A percentile compares a stretch with the other conserved stretches of the same genome.
These are phyloP conservation scores for Tenodera sinensis DNA, from an alignment of 2,888 invertebrate genomes.

Conservation along the genomic window DNA sequence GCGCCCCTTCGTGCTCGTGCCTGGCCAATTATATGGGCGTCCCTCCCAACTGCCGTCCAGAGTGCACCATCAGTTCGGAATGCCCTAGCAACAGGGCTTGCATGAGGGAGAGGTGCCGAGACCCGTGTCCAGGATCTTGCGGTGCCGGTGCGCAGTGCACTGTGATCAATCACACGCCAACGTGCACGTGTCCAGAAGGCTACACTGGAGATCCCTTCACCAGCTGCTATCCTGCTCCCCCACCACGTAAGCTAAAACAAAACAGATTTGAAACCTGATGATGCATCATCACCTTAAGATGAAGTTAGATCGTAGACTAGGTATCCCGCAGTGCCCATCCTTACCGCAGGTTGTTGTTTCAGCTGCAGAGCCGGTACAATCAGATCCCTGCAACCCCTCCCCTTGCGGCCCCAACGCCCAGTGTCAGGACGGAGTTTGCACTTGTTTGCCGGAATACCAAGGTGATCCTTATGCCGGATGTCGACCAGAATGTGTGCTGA, in stretches of 20 bases:
- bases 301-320: background rate
- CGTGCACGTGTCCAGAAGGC: constrained; percentile 67
- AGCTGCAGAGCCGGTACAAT: constrained; percentile 44
- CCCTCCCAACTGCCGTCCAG: constrained; percentile 62
- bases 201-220: constrained; percentile 76
- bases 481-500: constrained; percentile 69
- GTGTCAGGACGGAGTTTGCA: constrained; percentile 56
- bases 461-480: constrained; percentile 45
- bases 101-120: constrained; percentile 66
- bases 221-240: constrained; percentile 59
- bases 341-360: constrained; percentile 34
- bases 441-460: constrained; percentile 44
- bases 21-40: constrained; percentile 41
- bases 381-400: constrained; percentile 68
- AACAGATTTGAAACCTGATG: background rate
- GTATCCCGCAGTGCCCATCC: background rate
- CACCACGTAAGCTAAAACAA: constrained; percentile 48
- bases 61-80: constrained; percentile 70
- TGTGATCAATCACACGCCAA: constrained; percentile 71
- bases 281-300: background rate
- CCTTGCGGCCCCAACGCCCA: constrained; percentile 64
- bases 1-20: constrained; percentile 42
- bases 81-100: constrained; percentile 69
- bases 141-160: constrained; percentile 69
- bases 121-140: constrained; percentile 76